phyloP scores from a whole-genome alignment of 2,113 vertebrate genomes.

The Tenebrosternarchus preto region DNA sequence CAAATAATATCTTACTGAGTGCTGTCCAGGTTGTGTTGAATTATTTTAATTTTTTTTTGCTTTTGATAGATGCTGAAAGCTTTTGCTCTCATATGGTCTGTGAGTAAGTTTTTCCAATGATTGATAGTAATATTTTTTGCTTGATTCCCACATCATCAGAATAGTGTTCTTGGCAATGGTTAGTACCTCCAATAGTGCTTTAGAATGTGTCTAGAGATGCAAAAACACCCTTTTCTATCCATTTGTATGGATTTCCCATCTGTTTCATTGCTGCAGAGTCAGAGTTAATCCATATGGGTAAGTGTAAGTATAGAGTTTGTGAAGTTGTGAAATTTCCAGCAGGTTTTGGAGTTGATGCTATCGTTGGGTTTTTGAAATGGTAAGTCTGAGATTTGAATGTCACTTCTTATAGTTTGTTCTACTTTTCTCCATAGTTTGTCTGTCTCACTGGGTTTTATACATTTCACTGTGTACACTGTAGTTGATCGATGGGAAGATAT shows the following conservation, averaged over 20 bases:
- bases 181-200: too few relatives aligned
- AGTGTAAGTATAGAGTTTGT: not conserved
- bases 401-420: not conserved
- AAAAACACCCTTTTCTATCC: not conserved
- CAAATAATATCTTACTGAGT: too few relatives aligned
- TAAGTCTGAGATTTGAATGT: not conserved
- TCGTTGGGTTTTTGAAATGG: not conserved
- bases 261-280: not conserved
- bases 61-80: too few relatives aligned
- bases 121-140: too few relatives aligned
- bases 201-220: not conserved
- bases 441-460: not conserved
- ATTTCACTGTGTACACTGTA: not conserved
- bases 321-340: not conserved
- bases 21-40: too few relatives aligned
- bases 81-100: too few relatives aligned
- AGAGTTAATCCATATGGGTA: not conserved
- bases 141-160: too few relatives aligned
- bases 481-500: not conserved
- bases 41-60: too few relatives aligned
- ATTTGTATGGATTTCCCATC: not conserved
- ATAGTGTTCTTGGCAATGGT: too few relatives aligned
- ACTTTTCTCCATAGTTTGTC: too few relatives aligned
- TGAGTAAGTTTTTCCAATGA: too few relatives aligned
- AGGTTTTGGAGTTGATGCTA: not conserved